Percentiles rank a stretch among this genome's conserved stretches.
Evolutionary conservation across 2,113 vertebrate species (phyloP).

Genomic region (Equus przewalskii): DNA sequence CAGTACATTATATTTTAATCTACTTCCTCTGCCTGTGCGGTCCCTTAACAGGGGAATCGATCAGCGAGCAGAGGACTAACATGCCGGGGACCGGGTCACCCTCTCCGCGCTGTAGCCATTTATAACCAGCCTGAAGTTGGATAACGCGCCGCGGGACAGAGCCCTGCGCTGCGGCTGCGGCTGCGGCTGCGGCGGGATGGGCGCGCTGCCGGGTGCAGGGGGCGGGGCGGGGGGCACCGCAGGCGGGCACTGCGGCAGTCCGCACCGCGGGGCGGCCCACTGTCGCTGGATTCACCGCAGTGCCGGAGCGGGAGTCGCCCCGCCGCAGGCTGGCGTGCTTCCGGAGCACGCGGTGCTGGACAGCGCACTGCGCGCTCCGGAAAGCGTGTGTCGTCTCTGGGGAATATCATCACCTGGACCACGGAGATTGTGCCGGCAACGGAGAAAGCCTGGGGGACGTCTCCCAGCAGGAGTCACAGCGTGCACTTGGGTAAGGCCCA

Average conservation of each 20-base stretch:
- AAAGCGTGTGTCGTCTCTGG: rapidly evolving
- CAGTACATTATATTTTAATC: conserved; percentile 79
- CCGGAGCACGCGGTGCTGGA: conserved; percentile 28
- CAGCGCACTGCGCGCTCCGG: rapidly evolving
- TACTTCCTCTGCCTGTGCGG: conserved; percentile 58
- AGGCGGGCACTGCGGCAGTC: background rate
- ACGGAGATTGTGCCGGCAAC: rapidly evolving
- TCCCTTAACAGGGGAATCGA: conserved; percentile 59
- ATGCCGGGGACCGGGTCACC: conserved; percentile 32
- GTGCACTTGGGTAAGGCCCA: background rate
- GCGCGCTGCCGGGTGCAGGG: background rate
- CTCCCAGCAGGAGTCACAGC: rapidly evolving
- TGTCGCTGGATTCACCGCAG: rapidly evolving
- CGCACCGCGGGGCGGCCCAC: background rate
- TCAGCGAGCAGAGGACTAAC: background rate
- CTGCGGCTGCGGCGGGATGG: background rate
- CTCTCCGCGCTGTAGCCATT: background rate
- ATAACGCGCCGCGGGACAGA: background rate
- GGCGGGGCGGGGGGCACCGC: background rate
- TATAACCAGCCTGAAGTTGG: conserved; percentile 45
- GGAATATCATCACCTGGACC: background rate
- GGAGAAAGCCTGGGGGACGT: background rate
- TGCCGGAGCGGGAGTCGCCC: rapidly evolving
- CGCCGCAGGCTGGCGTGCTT: background rate
- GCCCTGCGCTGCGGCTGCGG: background rate